Base-by-base conservation (phyloP, 2,113 vertebrate genomes). In the Chrysochloris asiatica region DNA sequence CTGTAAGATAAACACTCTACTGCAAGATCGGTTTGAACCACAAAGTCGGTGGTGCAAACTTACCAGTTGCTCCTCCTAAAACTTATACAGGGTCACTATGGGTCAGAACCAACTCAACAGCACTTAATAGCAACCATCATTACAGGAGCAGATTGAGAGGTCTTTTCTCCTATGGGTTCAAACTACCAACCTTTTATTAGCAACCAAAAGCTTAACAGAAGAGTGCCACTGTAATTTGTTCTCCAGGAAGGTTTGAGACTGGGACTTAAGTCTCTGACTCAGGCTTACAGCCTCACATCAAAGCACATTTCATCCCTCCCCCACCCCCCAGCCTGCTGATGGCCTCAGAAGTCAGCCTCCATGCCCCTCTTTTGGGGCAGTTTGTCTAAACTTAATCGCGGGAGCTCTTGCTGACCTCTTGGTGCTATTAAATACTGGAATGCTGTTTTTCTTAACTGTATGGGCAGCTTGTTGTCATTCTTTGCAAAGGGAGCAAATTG, bases 401-500 rank as follows among this genome's bases (percentile, higher is more conserved):
- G 47, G 33, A 72, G 33, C 71, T 54, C 41, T 54, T 28, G 1
- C 9, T 91, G 92, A 71, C 48, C 88, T 86, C 59, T 65, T 30
- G 56, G 24, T 50, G 88, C 56, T 13, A 5, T 85, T 50, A 43
- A 38, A 75, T 43, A 38, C 75, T 52, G 73, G 69, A 67, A 65
- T 54, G 47, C 43, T 52, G 71, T 45, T 76, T 63, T 93, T 92
- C 86, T 71, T 12, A 73, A 56, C 75, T 52, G 79, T n/a, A 0
- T 80, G 45, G 87, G n/a, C 26, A 88, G 36, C 69, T 30, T 85
- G 41, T 30, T 92, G 78, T 89, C 73, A 79, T 90, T 95, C 59
- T 89, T 47, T 63, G 33, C 67, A 92, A 96, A 96, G 84, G 47
- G 10, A 81, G 83, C 93, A 93, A 84, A 36, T 88, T 71, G 69